Evolutionary conservation across 1,140 invertebrate species (phyloP), one percentile per base, ranked within the genome.

Genomic region (Leptopilina boulardi): DNA sequence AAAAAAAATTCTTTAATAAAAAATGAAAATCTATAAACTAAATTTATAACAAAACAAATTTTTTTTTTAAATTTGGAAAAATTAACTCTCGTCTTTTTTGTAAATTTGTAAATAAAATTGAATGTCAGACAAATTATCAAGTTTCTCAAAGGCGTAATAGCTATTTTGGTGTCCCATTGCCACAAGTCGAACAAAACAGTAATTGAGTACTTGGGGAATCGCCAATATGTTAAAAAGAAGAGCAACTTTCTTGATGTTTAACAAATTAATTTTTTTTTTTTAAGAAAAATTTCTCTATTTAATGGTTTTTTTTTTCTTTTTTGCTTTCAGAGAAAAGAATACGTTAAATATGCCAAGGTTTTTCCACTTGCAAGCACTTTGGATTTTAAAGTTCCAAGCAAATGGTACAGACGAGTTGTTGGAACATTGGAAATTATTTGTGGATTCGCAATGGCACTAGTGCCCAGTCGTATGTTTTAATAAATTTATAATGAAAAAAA

Each of bases 321-420:
- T 89, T 91, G 10, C 82, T 96, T 95, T 76, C 93, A 99, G 97
- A 94, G 98, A 89, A 98, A 98, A 91, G 97, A 98, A 89, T 99
- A 98, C 89, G 97, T 99, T 1, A 97, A 97, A 91, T 98, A 98
- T 92, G 95, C 97, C 9, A 99, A 98, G 93, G 98, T 99, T 15
- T 99, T 99, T 90, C 98, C 98, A 44, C 91, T 99, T 6, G 93
- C 95, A 2, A 94, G 95, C 80, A 92, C 94, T 23, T 90, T 98
- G 77, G 95, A 96, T 84, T 94, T 98, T 83, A 98, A 98, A 92
- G 92, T 98, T 76, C 96, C 97, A 78, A 96, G 97, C 77, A 97
- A 99, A 94, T 97, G 96, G 94, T 98, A 98, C 88, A 92, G 98
- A 83, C 93, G 97, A 85, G 93, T 94, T 3, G 94, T 99, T 74